Percentiles rank a stretch among this genome's conserved stretches.
phyloP scores from a whole-genome alignment of 2,113 vertebrate genomes.

The Xiphorhynchus elegans region DNA sequence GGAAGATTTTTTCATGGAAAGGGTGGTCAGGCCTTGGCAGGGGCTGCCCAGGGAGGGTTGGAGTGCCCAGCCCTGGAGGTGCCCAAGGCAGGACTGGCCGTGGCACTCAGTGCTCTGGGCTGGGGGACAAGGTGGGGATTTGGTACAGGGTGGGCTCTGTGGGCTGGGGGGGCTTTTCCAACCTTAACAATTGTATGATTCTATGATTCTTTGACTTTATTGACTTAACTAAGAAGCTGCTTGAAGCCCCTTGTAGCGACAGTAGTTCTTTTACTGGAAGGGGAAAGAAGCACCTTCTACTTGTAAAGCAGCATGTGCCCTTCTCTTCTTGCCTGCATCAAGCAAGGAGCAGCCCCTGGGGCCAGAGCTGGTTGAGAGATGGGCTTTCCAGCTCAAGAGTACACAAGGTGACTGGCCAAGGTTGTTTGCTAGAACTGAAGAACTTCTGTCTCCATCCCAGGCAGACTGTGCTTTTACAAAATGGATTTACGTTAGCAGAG shows the following conservation, averaged over 20 bases:
- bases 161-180: not conserved
- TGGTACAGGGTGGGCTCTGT: fast-evolving
- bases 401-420: not conserved
- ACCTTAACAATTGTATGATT: not conserved
- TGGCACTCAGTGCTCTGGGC: not conserved
- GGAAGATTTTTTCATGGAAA: not conserved
- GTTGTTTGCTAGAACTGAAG: not conserved
- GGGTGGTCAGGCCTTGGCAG: not conserved
- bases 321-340: not conserved
- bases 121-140: fast-evolving
- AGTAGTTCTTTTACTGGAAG: not conserved
- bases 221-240: not conserved
- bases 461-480: not conserved
- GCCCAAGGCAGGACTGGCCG: not conserved
- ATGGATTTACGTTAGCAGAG: not conserved
- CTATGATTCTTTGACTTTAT: not conserved
- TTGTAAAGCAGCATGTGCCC: not conserved
- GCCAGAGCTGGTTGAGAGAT: no score
- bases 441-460: not conserved
- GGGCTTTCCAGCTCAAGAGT: not conserved
- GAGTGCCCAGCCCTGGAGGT: not conserved
- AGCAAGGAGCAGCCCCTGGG: not conserved
- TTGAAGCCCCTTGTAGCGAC: not conserved
- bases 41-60: not conserved
- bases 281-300: not conserved